Evolutionary conservation across 2,797 vertebrate species (phyloP).

Genomic region (Xerus rutilus): DNA sequence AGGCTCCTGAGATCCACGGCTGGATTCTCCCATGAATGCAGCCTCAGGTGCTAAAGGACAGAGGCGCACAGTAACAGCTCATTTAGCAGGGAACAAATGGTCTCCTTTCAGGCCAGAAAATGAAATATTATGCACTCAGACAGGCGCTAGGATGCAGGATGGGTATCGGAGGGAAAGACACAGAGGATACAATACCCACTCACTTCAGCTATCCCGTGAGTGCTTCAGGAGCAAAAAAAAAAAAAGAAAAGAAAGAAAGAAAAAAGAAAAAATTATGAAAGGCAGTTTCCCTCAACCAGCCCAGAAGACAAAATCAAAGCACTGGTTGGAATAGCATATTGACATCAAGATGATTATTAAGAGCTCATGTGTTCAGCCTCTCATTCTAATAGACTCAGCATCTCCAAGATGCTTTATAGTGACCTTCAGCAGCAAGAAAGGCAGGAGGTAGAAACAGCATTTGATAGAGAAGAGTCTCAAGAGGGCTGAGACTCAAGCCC

Average conservation of each 20-base stretch:
- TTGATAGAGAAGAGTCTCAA: neutral
- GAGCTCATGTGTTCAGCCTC: neutral
- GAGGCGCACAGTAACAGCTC: conserved; percentile 69
- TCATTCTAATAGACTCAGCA: neutral
- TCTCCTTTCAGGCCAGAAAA: conserved; percentile 51
- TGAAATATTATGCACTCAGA: conserved; percentile 42
- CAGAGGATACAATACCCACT: neutral
- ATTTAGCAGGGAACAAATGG: conserved; percentile 82
- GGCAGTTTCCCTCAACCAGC: neutral
- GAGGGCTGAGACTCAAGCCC: neutral
- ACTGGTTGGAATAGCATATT: neutral
- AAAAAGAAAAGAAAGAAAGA: neutral
- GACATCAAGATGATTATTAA: conserved; percentile 57
- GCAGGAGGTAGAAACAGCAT: neutral
- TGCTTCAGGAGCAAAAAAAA: neutral
- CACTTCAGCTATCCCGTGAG: neutral
- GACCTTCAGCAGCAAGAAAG: neutral
- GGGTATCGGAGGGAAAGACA: neutral
- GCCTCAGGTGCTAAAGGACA: conserved; percentile 71
- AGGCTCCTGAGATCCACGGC: conserved; percentile 65
- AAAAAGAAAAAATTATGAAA: neutral
- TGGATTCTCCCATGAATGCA: conserved; percentile 71
- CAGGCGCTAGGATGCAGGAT: neutral
- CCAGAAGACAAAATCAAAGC: conserved; percentile 21
- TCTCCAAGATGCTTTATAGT: neutral